Base-by-base conservation (phyloP, 2,797 vertebrate species). In the Onychomys leucogaster region DNA sequence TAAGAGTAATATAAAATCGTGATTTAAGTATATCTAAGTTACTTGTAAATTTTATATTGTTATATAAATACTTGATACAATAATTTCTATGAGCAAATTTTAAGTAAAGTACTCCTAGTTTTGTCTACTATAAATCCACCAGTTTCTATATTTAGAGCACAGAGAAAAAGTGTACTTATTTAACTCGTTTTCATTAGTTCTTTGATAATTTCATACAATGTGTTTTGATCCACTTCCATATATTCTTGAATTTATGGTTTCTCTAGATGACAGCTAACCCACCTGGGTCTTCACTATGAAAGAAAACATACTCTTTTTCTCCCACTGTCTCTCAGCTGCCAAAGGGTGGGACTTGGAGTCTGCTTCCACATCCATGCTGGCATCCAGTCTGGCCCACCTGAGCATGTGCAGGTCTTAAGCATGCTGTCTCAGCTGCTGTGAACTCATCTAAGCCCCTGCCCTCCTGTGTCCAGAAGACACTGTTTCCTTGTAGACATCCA, bases 11-110 rank as follows among this genome's bases (percentile, higher is more conserved):
- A 19, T 78, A 76, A 27, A 63, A 57, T 29, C 67, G 2, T 11
- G n/a, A 5, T 55, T 96, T 93, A 95, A 67, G 80, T 91, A 81
- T 34, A 93, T 65, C 25, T 4, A 87, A 91, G 25, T 84, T 81
- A 9, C 88, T 69, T 93, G 12, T 75, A 86, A 86, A 69, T 25
- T n/a, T 86, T 86, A 52, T 69, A n/a, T 86, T 69, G 49, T 73
- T 27, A 59, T 52, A 87, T 91, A 90, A 95, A 83, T 84, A 59
- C 81, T 88, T 69, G 34, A 37, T 55, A 46, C 41, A 78, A 41
- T 89, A 27, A 93, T 94, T 87, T 81, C 23, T 17, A 63, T 81
- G 11, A 86, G 34, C 52, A 0, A 92, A 85, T 14, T 65, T 25
- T 49, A 21, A 92, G 32, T 77, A 90, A 84, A 97, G 59, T 71